Percentiles rank a stretch among this genome's conserved stretches.
Conservation (phyloP, 2,797 vertebrate species). For the Lutjanus argentimaculatus region DNA sequence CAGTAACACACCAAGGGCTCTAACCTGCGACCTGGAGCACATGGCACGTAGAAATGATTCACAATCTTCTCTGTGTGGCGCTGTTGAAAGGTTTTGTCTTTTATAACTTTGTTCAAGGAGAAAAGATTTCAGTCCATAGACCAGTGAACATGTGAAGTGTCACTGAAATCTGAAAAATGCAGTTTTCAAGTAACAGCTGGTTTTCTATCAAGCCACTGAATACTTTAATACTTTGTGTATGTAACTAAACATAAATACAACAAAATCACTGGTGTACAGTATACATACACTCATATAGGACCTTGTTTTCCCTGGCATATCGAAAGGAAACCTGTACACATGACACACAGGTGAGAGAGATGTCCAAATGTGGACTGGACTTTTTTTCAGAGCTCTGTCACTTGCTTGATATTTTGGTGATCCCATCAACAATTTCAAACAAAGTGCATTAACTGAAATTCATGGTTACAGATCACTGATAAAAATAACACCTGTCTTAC, state of each 20-base stretch:
- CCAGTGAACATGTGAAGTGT: constrained; percentile 1
- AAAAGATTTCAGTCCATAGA: constrained; percentile 56
- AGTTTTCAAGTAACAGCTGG: background rate
- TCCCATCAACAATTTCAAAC: too few species aligned
- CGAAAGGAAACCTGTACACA: background rate
- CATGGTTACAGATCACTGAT: too few species aligned
- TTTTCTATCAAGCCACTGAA: background rate
- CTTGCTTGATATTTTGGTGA: background rate
- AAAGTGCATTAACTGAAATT: too few species aligned
- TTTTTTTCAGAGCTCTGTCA: too few species aligned
- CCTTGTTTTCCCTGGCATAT: background rate
- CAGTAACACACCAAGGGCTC: constrained; percentile 68
- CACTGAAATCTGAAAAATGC: background rate
- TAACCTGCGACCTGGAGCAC: constrained; percentile 77
- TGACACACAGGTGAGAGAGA: background rate
- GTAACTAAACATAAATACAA: background rate
- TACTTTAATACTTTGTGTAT: background rate
- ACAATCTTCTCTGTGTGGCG: constrained; percentile 83
- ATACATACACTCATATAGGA: background rate
- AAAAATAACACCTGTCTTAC: too few species aligned
- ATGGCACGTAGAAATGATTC: constrained; percentile 72
- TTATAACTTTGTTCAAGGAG: constrained; percentile 84
- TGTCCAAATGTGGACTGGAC: too few species aligned
- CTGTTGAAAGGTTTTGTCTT: constrained; percentile 80
- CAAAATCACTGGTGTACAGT: background rate